A percentile compares a stretch with the other conserved stretches of the same genome.
These are phyloP conservation scores for Hypselothyrea guttata DNA, from an alignment of 2,888 invertebrate species.

Conservation along the genomic window DNA sequence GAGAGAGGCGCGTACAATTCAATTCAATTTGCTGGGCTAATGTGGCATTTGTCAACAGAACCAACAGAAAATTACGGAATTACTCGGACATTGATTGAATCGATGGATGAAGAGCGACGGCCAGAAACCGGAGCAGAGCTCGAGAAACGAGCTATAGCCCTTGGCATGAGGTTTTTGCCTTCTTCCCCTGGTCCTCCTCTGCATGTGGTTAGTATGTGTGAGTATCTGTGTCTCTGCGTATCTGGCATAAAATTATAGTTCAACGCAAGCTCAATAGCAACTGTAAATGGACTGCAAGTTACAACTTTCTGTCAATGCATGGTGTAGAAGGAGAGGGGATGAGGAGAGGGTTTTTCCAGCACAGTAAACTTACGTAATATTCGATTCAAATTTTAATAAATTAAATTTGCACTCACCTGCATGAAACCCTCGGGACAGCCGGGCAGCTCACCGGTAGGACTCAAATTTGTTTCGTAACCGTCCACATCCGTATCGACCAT, in stretches of 20 bases:
- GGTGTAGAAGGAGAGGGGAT: background rate
- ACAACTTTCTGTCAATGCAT: slow-evolving; percentile 26
- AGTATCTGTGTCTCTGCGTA: slow-evolving; percentile 13
- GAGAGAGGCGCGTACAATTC: slow-evolving; percentile 48
- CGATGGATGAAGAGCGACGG: slow-evolving; percentile 46
- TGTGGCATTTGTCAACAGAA: slow-evolving; percentile 76
- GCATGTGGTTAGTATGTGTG: background rate
- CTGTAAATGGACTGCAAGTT: slow-evolving; percentile 65
- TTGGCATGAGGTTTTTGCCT: slow-evolving; percentile 4
- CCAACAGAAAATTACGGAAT: slow-evolving; percentile 74
- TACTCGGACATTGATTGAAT: slow-evolving; percentile 79
- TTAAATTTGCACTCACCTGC: slow-evolving; percentile 85
- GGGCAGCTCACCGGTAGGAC: slow-evolving; percentile 85
- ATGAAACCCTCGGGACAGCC: slow-evolving; percentile 95
- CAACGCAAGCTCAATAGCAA: slow-evolving; percentile 43
- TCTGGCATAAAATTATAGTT: slow-evolving; percentile 60
- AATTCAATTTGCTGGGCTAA: slow-evolving; percentile 77
- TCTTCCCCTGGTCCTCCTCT: background rate
- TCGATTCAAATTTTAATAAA: slow-evolving; percentile 65
- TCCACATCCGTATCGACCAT: slow-evolving; percentile 82
- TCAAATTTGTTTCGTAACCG: slow-evolving; percentile 82
- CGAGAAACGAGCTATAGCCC: slow-evolving; percentile 10
- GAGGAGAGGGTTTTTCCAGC: background rate
- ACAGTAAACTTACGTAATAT: slow-evolving; percentile 52
- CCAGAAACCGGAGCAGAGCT: slow-evolving; percentile 25